Base-by-base conservation (phyloP, 2,797 vertebrate species). In the Coluber constrictor region DNA sequence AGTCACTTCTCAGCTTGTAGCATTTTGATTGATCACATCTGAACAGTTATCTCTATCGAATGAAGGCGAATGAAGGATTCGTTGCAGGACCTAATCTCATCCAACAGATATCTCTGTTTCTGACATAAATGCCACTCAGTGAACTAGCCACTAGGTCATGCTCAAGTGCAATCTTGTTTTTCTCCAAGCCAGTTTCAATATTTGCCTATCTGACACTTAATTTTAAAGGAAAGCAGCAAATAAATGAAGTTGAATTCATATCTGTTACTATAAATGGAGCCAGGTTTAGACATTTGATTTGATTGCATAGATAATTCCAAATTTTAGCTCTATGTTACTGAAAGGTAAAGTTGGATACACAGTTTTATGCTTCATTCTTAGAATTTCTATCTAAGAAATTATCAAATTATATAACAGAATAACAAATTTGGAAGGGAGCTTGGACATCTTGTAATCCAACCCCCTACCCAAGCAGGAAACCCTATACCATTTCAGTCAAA, bases 121-220 rank as follows among this genome's bases (percentile, higher is more conserved):
- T 74, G n/a, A 16, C 66, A 74, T 74, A 74, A 74, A 37, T 74
- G n/a, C 66, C 66, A 74, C 66, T 74, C 16, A 37, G 16, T 74
- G 66, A 74, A 74, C 16, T 18, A 74, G 32, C n/a, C 66, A 70
- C n/a, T 97, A 98, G 98, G 97, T 97, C 97, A 98, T 97, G 97
- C 97, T 98, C 97, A 97, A 94, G 97, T 96, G 97, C 97, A 97
- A 95, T 95, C 95, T 96, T 96, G 87, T 92, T 96, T 95, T 93
- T 92, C 91, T 83, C 96, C 91, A 91, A 93, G 96, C 87, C 89
- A 93, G 89, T 91, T 95, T 97, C 47, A 0, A 87, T 43, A 87
- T 91, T 90, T 92, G 70, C 90, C 23, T 23, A 60, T 92, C 93
- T 29, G 43, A 79, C 86, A 88, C 56, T 51, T 93, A 89, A 1